Evolutionary conservation across 37 sponge, comb jelly and placozoan genomes (phyloP).

Genomic region (Ephydatia muelleri): DNA sequence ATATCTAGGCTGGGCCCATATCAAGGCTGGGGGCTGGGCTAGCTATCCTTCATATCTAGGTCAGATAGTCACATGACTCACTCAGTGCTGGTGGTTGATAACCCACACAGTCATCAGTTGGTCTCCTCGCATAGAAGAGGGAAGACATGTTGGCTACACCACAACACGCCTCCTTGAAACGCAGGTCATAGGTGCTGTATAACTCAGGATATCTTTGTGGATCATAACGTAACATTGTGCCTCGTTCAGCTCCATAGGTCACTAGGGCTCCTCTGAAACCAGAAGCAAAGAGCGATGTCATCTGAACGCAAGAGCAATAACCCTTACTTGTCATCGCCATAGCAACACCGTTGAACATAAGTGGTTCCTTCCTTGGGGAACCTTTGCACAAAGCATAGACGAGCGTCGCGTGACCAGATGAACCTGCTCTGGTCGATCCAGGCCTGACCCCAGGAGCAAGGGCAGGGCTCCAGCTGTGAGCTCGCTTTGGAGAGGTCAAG

Average conservation of each 20-base stretch:
- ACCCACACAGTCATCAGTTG: conserved; percentile 21
- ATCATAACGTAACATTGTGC: conserved; percentile 17
- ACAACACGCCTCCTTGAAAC: conserved; percentile 46
- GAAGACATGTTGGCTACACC: conserved; percentile 25
- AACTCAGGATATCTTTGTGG: background rate
- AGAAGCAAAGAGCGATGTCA: background rate
- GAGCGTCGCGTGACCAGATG: background rate
- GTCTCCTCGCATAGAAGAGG: conserved; percentile 41
- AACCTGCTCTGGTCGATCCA: conserved; percentile 8
- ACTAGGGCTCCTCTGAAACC: background rate
- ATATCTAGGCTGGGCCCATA: too few species aligned
- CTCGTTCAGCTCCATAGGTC: background rate
- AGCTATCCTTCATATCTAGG: too few species aligned
- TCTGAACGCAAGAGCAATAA: too few species aligned
- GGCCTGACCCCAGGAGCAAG: conserved; percentile 16
- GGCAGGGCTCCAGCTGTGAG: conserved; percentile 5
- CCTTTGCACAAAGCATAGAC: conserved; percentile 7
- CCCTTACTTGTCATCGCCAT: background rate
- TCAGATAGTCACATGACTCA: too few species aligned
- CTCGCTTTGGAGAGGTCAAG: background rate
- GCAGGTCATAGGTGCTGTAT: conserved; percentile 12
- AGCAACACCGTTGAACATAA: background rate
- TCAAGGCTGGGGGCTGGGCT: too few species aligned
- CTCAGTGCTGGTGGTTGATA: conserved; percentile 35
- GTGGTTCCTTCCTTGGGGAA: background rate